These are phyloP conservation scores for Volucella bombylans DNA, from an alignment of 2,888 invertebrate species.

Conservation along the genomic window DNA sequence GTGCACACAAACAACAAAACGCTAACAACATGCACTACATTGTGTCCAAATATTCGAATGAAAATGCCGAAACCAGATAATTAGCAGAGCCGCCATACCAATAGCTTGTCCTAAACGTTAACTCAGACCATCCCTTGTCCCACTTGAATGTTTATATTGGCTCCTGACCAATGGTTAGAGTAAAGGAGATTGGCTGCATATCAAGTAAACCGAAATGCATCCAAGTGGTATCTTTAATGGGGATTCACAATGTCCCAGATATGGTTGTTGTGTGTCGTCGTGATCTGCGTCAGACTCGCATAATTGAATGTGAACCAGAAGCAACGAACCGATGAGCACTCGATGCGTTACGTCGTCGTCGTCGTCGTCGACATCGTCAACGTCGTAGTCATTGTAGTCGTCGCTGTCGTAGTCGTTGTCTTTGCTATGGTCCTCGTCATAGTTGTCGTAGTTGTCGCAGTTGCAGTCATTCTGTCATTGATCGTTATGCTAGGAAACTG, in stretches of 20 bases:
- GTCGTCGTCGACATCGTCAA: conserved; percentile 25
- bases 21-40: conserved; percentile 24
- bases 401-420: conserved; percentile 17
- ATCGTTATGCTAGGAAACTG: conserved; percentile 22
- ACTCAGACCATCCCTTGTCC: conserved; percentile 40
- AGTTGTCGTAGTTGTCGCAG: neutral
- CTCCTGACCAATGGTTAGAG: conserved; percentile 10
- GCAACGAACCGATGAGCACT: conserved; percentile 68
- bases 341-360: conserved; percentile 59
- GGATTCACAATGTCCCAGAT: conserved; percentile 68
- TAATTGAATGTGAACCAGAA: conserved; percentile 70
- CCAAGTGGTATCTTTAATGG: conserved; percentile 72
- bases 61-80: conserved; percentile 68
- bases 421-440: conserved; percentile 4
- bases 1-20: neutral
- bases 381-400: conserved; percentile 10
- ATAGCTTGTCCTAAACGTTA: conserved; percentile 41
- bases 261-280: conserved; percentile 68
- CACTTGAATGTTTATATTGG: conserved; percentile 31
- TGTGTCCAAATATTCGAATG: conserved; percentile 50
- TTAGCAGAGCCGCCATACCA: conserved; percentile 52
- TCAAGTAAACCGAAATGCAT: conserved; percentile 69
- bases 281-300: conserved; percentile 71
- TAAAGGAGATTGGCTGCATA: conserved; percentile 37
- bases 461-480: conserved; percentile 5